Base-by-base conservation (phyloP, 1,140 invertebrate species). In the Alviniconcha marisindica region DNA sequence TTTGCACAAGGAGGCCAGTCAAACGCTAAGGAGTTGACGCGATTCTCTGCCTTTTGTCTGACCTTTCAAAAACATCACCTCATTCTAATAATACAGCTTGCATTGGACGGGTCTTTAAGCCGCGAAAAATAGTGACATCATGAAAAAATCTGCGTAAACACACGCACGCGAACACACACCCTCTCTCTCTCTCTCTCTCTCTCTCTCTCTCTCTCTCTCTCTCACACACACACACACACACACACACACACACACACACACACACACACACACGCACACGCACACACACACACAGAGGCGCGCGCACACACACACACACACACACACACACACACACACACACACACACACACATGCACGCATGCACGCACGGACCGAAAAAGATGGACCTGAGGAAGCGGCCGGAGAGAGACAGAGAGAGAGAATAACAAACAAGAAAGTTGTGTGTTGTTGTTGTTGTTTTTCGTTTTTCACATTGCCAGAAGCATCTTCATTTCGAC, bases 181-280 rank as follows among this genome's bases (percentile, higher is more conserved):
- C 54, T 24, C 54, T 10, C 54, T 24, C 54, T 10, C 54, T 24
- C 54, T 10, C 54, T 24, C 54, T 24, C 54, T 24, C 54, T 24
- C 54, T 24, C 54, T 24, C 54, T 24, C 54, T 4, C 38, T 4
- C 66, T n/a, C 38, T n/a, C 66, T n/a, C 31, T n/a, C 38, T n/a
- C 38, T 31, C 12, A 71, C 31, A 71, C 38, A 40, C 66, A 56
- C n/a, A n/a, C n/a, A 56, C 51, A 56, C n/a, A 56, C 51, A 71
- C 38, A 71, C 66, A 71, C 66, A 36, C 31, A 71, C 31, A 71
- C 66, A 71, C 66, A 71, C 38, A 71, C 66, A 71, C 66, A 71
- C 66, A 71, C 38, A 71, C 66, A 71, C 38, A 71, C 31, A 71
- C 38, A 71, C 66, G 33, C 31, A 71, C 38, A 71, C 31, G 33